These are phyloP conservation scores for Odontomachus brunneus DNA, from an alignment of 1,140 invertebrate genomes.

Conservation along the genomic window DNA sequence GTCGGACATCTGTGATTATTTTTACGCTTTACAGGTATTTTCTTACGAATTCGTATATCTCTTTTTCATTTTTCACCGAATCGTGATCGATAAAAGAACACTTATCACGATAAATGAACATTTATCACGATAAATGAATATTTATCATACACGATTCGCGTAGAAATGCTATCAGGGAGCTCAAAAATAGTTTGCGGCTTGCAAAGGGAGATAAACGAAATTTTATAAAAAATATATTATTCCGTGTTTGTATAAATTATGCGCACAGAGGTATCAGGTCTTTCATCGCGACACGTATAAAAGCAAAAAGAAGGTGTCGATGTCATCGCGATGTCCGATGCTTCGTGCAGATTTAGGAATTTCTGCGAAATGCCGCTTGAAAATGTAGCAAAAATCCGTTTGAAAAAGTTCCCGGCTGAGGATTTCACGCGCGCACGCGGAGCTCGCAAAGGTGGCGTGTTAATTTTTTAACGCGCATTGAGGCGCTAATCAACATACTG, in stretches of 20 bases:
- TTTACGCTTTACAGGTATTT: slow-evolving; percentile 25
- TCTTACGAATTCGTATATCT: slow-evolving; percentile 39
- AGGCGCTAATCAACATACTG: slow-evolving; percentile 16
- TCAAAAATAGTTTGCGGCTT: slow-evolving; percentile 12
- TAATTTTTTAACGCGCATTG: slow-evolving; percentile 30
- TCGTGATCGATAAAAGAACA: slow-evolving; percentile 15
- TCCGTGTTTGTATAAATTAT: slow-evolving; percentile 43
- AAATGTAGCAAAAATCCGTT: slow-evolving; percentile 35
- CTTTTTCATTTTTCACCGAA: neutral
- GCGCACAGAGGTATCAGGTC: neutral
- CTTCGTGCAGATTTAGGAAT: slow-evolving; percentile 14
- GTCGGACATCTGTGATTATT: neutral
- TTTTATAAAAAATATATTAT: slow-evolving; percentile 56
- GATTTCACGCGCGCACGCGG: neutral
- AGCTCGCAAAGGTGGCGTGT: slow-evolving; percentile 4
- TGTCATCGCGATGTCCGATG: neutral
- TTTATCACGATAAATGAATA: neutral
- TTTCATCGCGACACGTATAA: slow-evolving; percentile 24
- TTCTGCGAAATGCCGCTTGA: neutral
- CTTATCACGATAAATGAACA: slow-evolving; percentile 7
- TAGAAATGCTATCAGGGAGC: slow-evolving; percentile 12
- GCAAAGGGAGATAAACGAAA: slow-evolving; percentile 45
- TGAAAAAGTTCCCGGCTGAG: slow-evolving; percentile 13
- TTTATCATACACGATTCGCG: slow-evolving; percentile 1
- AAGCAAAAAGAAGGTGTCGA: slow-evolving; percentile 30